phyloP scores from a whole-genome alignment of 2,113 vertebrate genomes.

The Ceuthmochares aereus region DNA sequence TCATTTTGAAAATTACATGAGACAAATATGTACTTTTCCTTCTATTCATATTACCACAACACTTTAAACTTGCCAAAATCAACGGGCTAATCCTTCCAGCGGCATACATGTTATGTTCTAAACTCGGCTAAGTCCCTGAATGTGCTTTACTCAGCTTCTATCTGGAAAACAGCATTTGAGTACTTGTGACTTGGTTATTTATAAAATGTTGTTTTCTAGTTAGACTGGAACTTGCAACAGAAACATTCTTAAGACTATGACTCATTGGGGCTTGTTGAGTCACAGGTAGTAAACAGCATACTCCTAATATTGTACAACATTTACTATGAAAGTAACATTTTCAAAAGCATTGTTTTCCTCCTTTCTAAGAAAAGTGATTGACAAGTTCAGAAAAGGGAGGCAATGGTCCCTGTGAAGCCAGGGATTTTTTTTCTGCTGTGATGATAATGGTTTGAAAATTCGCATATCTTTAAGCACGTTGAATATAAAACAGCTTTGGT shows the following conservation, averaged over 20 bases:
- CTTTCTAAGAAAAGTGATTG: not conserved
- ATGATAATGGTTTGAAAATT: not conserved
- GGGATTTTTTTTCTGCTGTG: fast-evolving
- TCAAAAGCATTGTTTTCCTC: not conserved
- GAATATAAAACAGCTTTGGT: not conserved
- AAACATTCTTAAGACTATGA: not conserved
- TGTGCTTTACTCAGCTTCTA: not conserved
- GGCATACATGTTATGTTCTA: not conserved
- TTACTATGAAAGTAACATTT: not conserved
- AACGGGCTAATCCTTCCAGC: not conserved
- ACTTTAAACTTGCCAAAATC: not conserved
- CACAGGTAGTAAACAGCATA: conserved; percentile 41
- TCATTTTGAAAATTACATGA: not conserved
- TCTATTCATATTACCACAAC: not conserved
- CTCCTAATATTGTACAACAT: not conserved
- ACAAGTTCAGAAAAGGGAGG: not conserved
- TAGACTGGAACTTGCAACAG: conserved; percentile 20
- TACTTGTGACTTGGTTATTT: conserved; percentile 5
- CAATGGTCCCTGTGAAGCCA: not conserved
- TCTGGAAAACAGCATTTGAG: not conserved
- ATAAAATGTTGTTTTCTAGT: conserved; percentile 10
- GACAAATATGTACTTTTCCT: not conserved
- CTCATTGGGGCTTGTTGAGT: not conserved
- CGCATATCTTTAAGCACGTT: not conserved
- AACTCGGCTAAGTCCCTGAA: not conserved